A percentile compares a stretch with the other conserved stretches of the same genome.
These are phyloP conservation scores for Schizaphis graminum DNA, from an alignment of 2,888 invertebrate genomes.

Conservation along the genomic window DNA sequence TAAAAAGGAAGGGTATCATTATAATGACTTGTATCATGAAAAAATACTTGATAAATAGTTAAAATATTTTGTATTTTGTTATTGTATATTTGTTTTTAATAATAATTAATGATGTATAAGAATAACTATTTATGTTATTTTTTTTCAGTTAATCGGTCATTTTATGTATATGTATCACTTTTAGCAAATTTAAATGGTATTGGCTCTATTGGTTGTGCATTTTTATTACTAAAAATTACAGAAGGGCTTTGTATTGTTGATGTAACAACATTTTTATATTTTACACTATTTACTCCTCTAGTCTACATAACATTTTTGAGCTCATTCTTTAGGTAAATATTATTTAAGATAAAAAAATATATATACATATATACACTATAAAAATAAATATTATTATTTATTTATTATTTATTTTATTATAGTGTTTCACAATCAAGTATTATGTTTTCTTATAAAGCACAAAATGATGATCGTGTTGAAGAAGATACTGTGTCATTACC, in stretches of 20 bases:
- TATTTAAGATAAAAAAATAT: not conserved
- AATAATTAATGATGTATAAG: no score
- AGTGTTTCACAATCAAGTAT: conserved; percentile 82
- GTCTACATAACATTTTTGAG: conserved; percentile 86
- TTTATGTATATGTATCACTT: conserved; percentile 81
- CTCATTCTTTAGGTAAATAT: conserved; percentile 81
- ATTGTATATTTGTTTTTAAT: not conserved
- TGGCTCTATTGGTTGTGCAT: conserved; percentile 81
- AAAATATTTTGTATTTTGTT: not conserved
- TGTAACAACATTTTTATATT: conserved; percentile 83
- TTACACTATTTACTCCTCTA: conserved; percentile 83
- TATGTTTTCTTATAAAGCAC: conserved; percentile 85
- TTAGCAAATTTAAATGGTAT: conserved; percentile 79
- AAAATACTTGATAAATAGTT: no score
- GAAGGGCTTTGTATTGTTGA: conserved; percentile 81
- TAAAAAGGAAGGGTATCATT: no score
- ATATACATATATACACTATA: not conserved
- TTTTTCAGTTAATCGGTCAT: conserved; percentile 80
- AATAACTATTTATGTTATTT: conserved; percentile 1
- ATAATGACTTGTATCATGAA: no score
- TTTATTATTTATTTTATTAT: conserved; percentile 69
- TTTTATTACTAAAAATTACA: conserved; percentile 77
- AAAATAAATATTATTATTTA: not conserved
- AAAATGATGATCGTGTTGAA: conserved; percentile 82
- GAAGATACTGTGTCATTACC: conserved; percentile 83